Conservation (phyloP, 92 coral and sea anemone genomes). For the Phenganax stokvisi region DNA sequence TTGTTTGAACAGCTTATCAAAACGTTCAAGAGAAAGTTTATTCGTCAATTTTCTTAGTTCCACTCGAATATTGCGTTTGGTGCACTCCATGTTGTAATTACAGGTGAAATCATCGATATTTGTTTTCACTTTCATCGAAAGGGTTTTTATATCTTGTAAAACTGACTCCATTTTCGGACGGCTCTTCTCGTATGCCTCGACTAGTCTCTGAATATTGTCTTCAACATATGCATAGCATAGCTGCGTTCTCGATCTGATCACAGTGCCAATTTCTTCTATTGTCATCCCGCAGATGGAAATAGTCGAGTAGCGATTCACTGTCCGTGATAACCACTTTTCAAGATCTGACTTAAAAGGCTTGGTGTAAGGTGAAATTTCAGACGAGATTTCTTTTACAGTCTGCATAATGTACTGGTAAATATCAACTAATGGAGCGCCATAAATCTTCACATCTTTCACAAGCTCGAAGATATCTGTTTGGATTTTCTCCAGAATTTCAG, state of each 20-base stretch:
- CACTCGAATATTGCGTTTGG: conserved; percentile 56
- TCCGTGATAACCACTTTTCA: conserved; percentile 13
- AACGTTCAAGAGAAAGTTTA: conserved; percentile 46
- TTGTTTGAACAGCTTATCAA: conserved; percentile 40
- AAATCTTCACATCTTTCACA: background rate
- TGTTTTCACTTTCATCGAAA: conserved; percentile 53
- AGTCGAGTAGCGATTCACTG: conserved; percentile 18
- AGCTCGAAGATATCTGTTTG: background rate
- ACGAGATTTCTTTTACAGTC: conserved; percentile 16
- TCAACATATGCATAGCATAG: background rate
- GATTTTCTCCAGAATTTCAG: conserved; percentile 5
- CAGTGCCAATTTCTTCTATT: conserved; percentile 37
- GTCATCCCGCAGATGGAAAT: conserved; percentile 53
- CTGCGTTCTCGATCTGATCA: background rate
- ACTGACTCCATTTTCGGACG: conserved; percentile 3
- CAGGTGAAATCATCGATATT: conserved; percentile 58
- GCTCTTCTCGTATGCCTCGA: conserved; percentile 34
- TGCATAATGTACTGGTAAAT: conserved; percentile 7
- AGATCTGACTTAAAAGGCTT: background rate
- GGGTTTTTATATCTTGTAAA: conserved; percentile 4
- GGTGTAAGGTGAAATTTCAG: conserved; percentile 18
- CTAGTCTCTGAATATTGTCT: background rate
- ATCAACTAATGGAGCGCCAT: conserved; percentile 1
- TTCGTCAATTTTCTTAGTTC: conserved; percentile 49
- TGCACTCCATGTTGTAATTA: conserved; percentile 65